A percentile compares a stretch with the other conserved stretches of the same genome.
These are phyloP conservation scores for Drosophila kikkawai DNA, from an alignment of 1,140 invertebrate species.

Conservation along the genomic window DNA sequence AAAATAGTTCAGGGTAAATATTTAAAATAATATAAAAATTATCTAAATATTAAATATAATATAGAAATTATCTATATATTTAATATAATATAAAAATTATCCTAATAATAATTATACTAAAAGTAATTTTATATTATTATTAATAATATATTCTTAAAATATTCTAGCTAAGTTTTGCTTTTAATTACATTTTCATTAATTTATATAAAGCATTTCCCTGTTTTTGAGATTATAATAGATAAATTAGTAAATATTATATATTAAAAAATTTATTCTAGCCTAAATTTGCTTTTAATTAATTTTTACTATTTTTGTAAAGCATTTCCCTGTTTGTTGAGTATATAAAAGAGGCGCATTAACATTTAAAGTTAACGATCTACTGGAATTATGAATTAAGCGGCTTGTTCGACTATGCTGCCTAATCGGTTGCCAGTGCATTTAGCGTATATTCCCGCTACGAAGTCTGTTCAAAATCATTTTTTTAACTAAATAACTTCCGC, in stretches of 20 bases:
- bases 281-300: too few relatives aligned
- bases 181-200: too few relatives aligned
- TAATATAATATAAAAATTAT: neutral
- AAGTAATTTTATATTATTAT: too few relatives aligned
- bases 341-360: too few relatives aligned
- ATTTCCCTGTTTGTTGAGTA: neutral
- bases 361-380: neutral
- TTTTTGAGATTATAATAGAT: neutral
- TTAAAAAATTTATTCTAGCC: too few relatives aligned
- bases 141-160: neutral
- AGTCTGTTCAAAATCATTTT: neutral
- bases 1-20: too few relatives aligned
- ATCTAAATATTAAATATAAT: neutral
- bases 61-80: neutral
- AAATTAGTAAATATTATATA: too few relatives aligned
- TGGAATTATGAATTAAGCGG: neutral
- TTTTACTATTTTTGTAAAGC: too few relatives aligned
- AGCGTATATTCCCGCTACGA: neutral
- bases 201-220: neutral
- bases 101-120: neutral
- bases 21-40: neutral
- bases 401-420: neutral
- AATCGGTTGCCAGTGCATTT: neutral
- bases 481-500: neutral
- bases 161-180: neutral